Percentiles rank a stretch among this genome's conserved stretches.
Conservation (phyloP, 2,797 vertebrate genomes). For the Phylloscopus collybita region DNA sequence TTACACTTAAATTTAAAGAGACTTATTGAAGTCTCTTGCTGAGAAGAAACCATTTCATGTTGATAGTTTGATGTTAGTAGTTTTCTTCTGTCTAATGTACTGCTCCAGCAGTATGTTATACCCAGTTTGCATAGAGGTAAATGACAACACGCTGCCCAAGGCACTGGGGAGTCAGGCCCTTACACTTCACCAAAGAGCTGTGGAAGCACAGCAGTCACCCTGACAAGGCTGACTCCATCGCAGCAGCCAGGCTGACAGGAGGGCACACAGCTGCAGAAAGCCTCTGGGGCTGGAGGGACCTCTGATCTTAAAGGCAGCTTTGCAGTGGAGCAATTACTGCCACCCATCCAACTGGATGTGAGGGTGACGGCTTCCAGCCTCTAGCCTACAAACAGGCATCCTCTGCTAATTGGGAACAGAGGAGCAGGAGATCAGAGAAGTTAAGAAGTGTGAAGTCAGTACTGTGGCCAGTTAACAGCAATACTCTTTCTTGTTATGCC, state of each 20-base stretch:
- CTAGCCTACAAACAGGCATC: background rate
- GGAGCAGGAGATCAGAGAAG: background rate
- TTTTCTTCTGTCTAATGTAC: background rate
- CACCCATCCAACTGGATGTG: background rate
- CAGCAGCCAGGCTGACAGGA: background rate
- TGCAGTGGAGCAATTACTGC: background rate
- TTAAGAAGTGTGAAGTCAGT: background rate
- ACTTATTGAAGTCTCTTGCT: slow-evolving; percentile 4
- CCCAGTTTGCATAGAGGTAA: background rate
- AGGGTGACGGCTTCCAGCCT: background rate
- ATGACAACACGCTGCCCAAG: background rate
- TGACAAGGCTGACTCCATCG: background rate
- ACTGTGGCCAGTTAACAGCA: background rate
- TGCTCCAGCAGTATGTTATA: background rate
- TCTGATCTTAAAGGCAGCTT: background rate
- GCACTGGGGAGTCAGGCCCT: background rate
- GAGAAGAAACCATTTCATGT: background rate
- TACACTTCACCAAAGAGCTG: background rate
- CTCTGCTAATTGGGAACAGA: slow-evolving; percentile 3
- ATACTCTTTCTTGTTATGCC: background rate
- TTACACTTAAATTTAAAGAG: slow-evolving; percentile 24
- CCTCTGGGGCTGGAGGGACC: background rate
- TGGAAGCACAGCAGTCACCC: background rate
- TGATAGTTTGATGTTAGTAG: slow-evolving; percentile 9
- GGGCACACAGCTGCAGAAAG: background rate